Base-by-base conservation (phyloP, 2,797 vertebrate genomes). In the Emydoidea blandingii region DNA sequence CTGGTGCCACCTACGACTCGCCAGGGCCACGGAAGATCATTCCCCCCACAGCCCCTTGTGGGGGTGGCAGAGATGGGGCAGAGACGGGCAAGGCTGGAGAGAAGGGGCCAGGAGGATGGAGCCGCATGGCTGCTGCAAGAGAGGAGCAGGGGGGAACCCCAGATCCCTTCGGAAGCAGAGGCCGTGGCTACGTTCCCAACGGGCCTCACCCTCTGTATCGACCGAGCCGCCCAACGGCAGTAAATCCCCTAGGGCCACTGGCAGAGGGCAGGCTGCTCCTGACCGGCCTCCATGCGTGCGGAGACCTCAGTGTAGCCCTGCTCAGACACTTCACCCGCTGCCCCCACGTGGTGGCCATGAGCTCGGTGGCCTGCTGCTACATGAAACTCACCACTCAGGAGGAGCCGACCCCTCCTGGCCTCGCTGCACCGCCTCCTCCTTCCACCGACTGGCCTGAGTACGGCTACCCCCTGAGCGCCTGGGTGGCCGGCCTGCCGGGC, bases 291-390 rank as follows among this genome's bases (percentile, higher is more conserved):
- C 99, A 99, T 0, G 98, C 99, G 81, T 99, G 99, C 0, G 99
- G 99, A 0, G 99, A 99, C 97, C 99, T 99, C 44, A 99, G 99
- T 47, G 97, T 99, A 1, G 98, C 99, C 31, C 98, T 99, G 83
- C 98, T 99, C 25, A 98, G 98, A 5, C 99, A 99, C 95, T 99
- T 99, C 3, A 97, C 97, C 91, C 88, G 86, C 91, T 99, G 99
- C 93, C 99, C 99, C 0, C 90, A 98, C 0, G 98, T 99, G 16
- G 98, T 96, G 0, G 99, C 98, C 31, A 98, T 99, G 93, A 99
- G 99, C 9, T 99, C 99, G 0, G 99, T 99, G 62, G 99, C 99
- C 6, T 99, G 99, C 85, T 99, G 99, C 97, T 99, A 99, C 98
- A 99, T 99, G 99, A 99, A 99, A 84, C 96, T 99, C 85, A 99